A percentile compares a stretch with the other conserved stretches of the same genome.
These are phyloP conservation scores for Thalpophila matura DNA, from an alignment of 2,888 invertebrate species.

Conservation along the genomic window DNA sequence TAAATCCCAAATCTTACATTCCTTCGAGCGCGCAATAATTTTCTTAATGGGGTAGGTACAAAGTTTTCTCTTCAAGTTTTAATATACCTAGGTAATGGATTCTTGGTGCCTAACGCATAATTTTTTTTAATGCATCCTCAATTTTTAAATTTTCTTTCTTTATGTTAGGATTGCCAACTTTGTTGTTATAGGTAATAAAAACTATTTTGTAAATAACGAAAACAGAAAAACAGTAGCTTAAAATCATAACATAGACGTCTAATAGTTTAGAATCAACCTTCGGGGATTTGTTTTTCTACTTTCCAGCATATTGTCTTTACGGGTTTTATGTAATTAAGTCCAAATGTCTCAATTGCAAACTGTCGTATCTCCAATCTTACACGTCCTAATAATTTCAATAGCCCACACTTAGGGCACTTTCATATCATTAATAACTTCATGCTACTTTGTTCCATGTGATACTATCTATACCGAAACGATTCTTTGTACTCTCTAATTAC, in stretches of 20 bases:
- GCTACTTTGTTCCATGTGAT: slow-evolving; percentile 75
- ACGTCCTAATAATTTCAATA: slow-evolving; percentile 55
- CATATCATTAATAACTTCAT: slow-evolving; percentile 72
- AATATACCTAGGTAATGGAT: too few species aligned
- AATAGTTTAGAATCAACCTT: not conserved
- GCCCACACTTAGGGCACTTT: slow-evolving; percentile 54
- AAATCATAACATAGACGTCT: too few species aligned
- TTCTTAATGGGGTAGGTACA: too few species aligned
- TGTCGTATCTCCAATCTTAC: slow-evolving; percentile 49
- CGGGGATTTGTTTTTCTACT: not conserved
- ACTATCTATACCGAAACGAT: slow-evolving; percentile 81
- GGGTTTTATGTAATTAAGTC: slow-evolving; percentile 12
- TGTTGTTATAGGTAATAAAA: too few species aligned
- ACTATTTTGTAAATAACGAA: too few species aligned
- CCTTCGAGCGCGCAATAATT: too few species aligned
- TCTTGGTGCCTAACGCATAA: too few species aligned
- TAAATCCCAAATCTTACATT: too few species aligned
- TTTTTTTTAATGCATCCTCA: too few species aligned
- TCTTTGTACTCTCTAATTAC: slow-evolving; percentile 83
- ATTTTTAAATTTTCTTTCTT: too few species aligned
- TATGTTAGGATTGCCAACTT: too few species aligned
- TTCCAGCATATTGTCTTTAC: not conserved
- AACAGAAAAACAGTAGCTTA: not conserved
- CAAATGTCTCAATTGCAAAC: slow-evolving; percentile 30
- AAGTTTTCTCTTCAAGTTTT: too few species aligned